These are phyloP conservation scores for Homarus americanus DNA, from an alignment of 1,140 invertebrate genomes.

Conservation along the genomic window DNA sequence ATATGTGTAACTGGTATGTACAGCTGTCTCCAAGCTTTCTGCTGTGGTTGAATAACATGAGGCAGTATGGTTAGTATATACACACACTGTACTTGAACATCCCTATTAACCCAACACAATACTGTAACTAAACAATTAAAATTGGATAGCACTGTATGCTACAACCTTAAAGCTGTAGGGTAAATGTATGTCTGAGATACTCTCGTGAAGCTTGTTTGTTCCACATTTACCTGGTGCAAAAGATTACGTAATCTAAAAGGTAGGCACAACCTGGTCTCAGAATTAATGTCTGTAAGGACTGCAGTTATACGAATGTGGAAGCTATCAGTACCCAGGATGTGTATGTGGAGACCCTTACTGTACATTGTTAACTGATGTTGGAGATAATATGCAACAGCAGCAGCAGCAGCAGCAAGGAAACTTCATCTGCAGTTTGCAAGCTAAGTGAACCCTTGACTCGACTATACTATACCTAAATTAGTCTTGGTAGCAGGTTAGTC, in stretches of 20 bases:
- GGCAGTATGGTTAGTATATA: background rate
- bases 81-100: background rate
- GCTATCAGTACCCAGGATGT: background rate
- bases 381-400: background rate
- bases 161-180: no score
- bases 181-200: no score
- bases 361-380: background rate
- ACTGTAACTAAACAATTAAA: background rate
- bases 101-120: background rate
- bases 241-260: background rate
- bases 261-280: background rate
- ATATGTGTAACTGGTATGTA: background rate
- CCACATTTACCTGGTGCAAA: background rate
- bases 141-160: background rate
- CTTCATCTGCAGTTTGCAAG: slow-evolving; percentile 20
- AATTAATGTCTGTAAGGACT: background rate
- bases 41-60: no score
- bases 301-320: background rate
- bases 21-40: background rate
- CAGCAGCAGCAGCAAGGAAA: background rate
- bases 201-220: no score
- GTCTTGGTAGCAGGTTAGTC: slow-evolving; percentile 20
- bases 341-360: background rate
- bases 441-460: slow-evolving; percentile 18
- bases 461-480: slow-evolving; percentile 54